Evolutionary conservation across 2,113 vertebrate species (phyloP).

Genomic region (Microcebus murinus): DNA sequence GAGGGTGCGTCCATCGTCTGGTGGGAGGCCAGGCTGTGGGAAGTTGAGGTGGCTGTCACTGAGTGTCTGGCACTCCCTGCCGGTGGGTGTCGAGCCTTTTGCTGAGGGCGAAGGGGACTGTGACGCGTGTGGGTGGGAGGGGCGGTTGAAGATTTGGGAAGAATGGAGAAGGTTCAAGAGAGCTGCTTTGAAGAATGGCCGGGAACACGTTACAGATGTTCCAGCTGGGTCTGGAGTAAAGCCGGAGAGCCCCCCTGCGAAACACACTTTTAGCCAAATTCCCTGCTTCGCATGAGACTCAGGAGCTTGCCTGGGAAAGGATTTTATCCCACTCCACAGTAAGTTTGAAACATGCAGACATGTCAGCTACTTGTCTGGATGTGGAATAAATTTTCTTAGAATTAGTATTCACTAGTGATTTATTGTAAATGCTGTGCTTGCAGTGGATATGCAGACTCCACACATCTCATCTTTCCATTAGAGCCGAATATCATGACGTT

Average conservation of each 20-base stretch:
- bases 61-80: neutral
- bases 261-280: neutral
- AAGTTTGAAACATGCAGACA: neutral
- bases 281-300: neutral
- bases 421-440: neutral
- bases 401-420: slow-evolving; percentile 9
- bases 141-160: neutral
- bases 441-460: neutral
- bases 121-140: neutral
- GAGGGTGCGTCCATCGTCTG: neutral
- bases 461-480: neutral
- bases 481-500: neutral
- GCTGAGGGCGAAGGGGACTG: neutral
- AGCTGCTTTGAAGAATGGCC: neutral
- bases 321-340: neutral
- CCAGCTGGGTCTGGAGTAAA: neutral
- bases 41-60: neutral
- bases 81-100: slow-evolving; percentile 44
- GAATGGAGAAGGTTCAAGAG: neutral
- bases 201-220: neutral
- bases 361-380: neutral
- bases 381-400: slow-evolving; percentile 12
- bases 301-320: slow-evolving; percentile 3
- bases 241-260: neutral
- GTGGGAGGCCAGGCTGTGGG: neutral